Evolutionary conservation across 2,797 vertebrate genomes (phyloP).

Genomic region (Alosa sapidissima): DNA sequence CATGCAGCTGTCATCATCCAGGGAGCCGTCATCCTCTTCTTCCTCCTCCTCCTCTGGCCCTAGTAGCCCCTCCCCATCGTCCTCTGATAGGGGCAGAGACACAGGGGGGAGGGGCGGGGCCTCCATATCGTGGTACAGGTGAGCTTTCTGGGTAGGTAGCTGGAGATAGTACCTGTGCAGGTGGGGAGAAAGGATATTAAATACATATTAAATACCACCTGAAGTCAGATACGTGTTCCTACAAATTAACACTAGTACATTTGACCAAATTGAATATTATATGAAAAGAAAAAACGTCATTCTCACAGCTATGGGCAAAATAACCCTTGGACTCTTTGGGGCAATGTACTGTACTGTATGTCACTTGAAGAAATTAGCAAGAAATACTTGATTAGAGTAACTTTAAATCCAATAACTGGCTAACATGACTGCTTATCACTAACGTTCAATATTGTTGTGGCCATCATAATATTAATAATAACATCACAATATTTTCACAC

Average conservation of each 20-base stretch:
- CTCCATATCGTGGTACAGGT: constrained; percentile 82
- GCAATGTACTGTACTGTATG: too few species aligned
- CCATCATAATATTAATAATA: too few species aligned
- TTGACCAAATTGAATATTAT: too few species aligned
- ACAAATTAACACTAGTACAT: neutral
- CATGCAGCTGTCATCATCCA: constrained; percentile 63
- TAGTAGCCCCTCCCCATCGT: constrained; percentile 66
- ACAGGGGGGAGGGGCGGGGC: constrained; percentile 66
- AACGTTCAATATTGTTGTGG: too few species aligned
- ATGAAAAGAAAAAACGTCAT: too few species aligned
- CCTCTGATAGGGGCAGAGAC: constrained; percentile 62
- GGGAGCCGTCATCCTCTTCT: constrained; percentile 30
- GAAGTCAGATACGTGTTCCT: neutral
- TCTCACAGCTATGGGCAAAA: too few species aligned
- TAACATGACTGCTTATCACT: too few species aligned
- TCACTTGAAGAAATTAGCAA: too few species aligned
- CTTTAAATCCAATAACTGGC: too few species aligned
- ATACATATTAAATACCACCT: neutral
- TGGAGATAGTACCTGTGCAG: constrained; percentile 54
- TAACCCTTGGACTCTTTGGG: too few species aligned
- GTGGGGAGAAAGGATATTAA: neutral
- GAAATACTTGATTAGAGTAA: too few species aligned
- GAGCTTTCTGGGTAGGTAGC: constrained; percentile 83
- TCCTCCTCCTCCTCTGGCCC: constrained; percentile 42
- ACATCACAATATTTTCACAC: too few species aligned